Base-by-base conservation (phyloP, 2,888 invertebrate species). In the Hoplodrina blanda region DNA sequence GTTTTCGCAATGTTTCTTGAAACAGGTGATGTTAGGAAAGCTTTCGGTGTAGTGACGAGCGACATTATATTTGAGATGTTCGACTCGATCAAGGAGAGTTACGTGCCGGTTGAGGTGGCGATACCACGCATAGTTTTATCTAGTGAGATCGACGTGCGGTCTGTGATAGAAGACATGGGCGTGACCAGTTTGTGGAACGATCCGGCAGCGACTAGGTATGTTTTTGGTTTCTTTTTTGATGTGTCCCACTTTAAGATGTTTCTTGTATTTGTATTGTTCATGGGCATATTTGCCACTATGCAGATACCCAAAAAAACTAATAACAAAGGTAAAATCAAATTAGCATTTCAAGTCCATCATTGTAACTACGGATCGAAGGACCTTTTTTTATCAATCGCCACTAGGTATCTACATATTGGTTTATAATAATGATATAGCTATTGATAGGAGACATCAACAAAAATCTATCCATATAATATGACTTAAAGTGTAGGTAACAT, bases 151-250 rank as follows among this genome's bases (percentile, higher is more conserved):
- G 69, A 76, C 52, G 53, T 66, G 5, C 62, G 25, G 37, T 1
- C 54, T 2, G 2, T 82, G 25, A 11, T 80, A 15, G 64, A 76
- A 65, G 68, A 70, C n/a, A 4, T 80, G 13, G 75, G 80, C 52
- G 17, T 80, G 3, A 57, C 46, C 4, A 65, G 62, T 55, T 44
- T 77, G 13, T 82, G 83, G 80, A 66, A 19, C 11, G 59, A 80
- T 54, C 65, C 69, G 2, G 59, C 37, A 19, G 83, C 73, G 1
- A 78, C 83, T n/a, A 74, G 73, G 83, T 83, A 69, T 2, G 20
- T 52, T 52, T 10, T 11, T 41, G n/a, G 0, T 33, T n/a, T 10
- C 1, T 56, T 41, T 15, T 41, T 15, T 62, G 6, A 15, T 25
- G 25, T 17, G 11, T 7, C 15, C 7, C 1, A 37, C 19, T 5